Percentiles rank a stretch among this genome's conserved stretches.
phyloP scores from a whole-genome alignment of 2,888 invertebrate genomes.

The Aquatica leii region DNA sequence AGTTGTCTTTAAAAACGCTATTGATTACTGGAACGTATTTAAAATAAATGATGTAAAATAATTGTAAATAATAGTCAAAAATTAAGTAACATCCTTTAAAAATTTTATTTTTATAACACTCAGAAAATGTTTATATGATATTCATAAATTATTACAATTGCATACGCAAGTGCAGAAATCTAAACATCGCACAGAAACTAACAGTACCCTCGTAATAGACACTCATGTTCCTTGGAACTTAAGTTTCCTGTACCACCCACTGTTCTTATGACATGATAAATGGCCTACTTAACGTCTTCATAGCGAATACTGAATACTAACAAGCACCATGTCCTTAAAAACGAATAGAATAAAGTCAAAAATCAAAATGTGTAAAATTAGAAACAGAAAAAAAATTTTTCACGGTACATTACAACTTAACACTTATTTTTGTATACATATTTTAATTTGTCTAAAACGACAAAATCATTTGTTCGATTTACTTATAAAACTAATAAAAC shows the following conservation, averaged over 20 bases:
- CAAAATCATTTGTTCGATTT: neutral
- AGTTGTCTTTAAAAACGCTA: no score
- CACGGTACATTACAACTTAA: constrained; percentile 44
- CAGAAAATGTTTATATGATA: no score
- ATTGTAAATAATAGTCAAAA: no score
- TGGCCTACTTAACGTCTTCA: constrained; percentile 54
- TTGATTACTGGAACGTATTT: no score
- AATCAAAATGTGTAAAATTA: constrained; percentile 20
- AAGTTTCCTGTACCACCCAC: constrained; percentile 58
- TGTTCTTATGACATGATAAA: constrained; percentile 58
- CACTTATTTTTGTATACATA: constrained; percentile 16
- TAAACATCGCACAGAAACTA: neutral
- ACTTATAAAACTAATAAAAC: no score
- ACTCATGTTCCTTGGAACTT: constrained; percentile 32
- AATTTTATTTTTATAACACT: no score
- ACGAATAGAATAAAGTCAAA: constrained; percentile 11
- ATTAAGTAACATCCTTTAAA: no score
- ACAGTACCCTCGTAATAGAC: constrained; percentile 27
- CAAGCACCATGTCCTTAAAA: constrained; percentile 2
- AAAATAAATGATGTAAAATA: no score
- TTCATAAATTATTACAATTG: no score
- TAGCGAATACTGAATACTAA: constrained; percentile 37
- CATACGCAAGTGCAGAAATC: neutral
- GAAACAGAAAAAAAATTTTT: constrained; percentile 43
- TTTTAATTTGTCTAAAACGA: constrained; percentile 11